Evolutionary conservation across 1,140 invertebrate species (phyloP), one percentile per base, ranked within the genome.

Genomic region (Bombyx mandarina): DNA sequence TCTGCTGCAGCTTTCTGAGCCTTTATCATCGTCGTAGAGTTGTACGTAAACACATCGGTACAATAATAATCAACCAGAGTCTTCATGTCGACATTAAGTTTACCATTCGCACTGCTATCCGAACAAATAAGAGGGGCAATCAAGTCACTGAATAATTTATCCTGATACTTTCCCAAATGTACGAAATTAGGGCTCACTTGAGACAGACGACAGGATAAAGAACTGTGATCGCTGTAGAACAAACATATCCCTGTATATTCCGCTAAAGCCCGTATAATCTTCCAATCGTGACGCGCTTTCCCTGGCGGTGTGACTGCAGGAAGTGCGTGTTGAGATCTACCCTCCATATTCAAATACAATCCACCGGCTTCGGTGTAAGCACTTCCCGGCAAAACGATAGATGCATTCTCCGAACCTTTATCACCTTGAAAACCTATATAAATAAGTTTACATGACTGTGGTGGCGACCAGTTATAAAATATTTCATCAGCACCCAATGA

Each of bases 361-460:
- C 82, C 84, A 1, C 79, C 79, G 42, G 72, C 56, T 77, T 95
- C 94, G 0, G 94, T 94, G 77, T 94, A 95, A 2, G 94, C 93
- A 52, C 92, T 89, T 44, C 92, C 93, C 43, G 94, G 94, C n/a
- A 95, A 79, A 63, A 95, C 85, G 12, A 93, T 84, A 77, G 93
- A 91, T n/a, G 94, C 93, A 56, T 91, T 88, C 65, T 90, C 86
- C 10, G 93, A 91, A 52, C 93, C 93, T 45, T 73, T 77, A 74
- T 95, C 94, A 18, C 94, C 94, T 88, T 94, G 94, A 80, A 93
- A 93, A 59, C 94, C 93, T 88, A 86, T 72, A 51, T 88, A 88
- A 57, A 86, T 75, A 4, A 86, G 57, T 8, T 56, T 65, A 44
- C 66, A 75, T 26, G 63, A 50, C 0, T 53, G 18, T 9, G 71